Evolutionary conservation across 2,888 invertebrate species (phyloP).

Genomic region (Siphlonurus alternatus): DNA sequence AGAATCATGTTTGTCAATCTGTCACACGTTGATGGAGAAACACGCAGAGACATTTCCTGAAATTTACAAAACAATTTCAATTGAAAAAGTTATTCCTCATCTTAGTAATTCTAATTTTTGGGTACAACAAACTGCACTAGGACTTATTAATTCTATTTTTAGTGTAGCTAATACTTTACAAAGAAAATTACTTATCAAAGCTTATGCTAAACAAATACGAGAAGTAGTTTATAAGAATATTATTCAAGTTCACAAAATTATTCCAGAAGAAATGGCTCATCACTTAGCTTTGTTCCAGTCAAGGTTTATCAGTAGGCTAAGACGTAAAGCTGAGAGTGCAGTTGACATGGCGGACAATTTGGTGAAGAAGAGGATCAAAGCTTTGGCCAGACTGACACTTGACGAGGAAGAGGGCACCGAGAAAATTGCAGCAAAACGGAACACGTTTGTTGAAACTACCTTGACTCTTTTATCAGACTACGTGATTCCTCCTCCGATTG

Average conservation of each 20-base stretch:
- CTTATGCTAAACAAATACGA: neutral
- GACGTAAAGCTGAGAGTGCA: neutral
- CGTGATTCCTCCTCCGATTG: neutral
- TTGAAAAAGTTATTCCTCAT: neutral
- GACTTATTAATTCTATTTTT: neutral
- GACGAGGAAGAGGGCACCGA: neutral
- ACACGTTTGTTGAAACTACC: neutral
- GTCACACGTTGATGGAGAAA: neutral
- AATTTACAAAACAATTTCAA: neutral
- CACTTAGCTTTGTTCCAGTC: neutral
- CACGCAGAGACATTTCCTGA: neutral
- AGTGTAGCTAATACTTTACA: neutral
- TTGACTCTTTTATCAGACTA: neutral
- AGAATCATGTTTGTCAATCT: neutral
- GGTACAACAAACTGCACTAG: neutral
- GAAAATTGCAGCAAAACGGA: neutral
- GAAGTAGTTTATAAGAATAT: neutral
- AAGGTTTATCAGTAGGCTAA: neutral
- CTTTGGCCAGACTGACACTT: neutral
- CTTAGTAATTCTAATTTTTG: neutral
- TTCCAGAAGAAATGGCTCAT: neutral
- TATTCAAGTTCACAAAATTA: neutral
- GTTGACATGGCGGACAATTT: neutral
- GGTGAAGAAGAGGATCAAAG: neutral
- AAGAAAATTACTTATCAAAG: neutral